Evolutionary conservation across 1,140 invertebrate genomes (phyloP), one percentile per base, ranked within the genome.

Genomic region (Zaprionus kolodkinae): DNA sequence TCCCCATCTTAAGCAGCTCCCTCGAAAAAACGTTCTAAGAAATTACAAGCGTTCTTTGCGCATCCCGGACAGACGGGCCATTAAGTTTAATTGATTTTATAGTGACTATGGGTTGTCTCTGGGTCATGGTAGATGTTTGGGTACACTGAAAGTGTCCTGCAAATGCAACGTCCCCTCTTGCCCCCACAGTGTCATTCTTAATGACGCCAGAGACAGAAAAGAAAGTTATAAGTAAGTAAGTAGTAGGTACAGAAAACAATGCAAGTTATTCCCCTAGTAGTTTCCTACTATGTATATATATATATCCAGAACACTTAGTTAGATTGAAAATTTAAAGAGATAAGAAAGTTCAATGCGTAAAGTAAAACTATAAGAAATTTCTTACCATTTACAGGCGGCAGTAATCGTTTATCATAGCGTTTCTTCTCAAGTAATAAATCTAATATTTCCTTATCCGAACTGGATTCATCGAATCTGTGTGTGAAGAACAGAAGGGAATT

Each of bases 401-500:
- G 94, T 91, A 97, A 95, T 94, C 96, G 94, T 95, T 97, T 97
- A 94, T 97, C 96, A 94, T 97, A 97, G 93, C 96, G 95, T 86
- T 96, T 96, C 81, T 95, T 95, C 93, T 95, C 94, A 84, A 97
- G 94, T 88, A 97, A 94, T 93, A 96, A 95, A 94, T 97, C 96
- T 93, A 97, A 93, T 93, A 97, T 97, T 94, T 97, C 96, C 94
- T 97, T 97, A 94, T 97, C 96, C 90, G 96, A 97, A 94, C 96
- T 97, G 81, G 96, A 96, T 93, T 97, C 96, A 93, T 96, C 96
- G 93, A 96, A 97, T 93, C 96, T 96, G 94, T 73, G 69, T 96
- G 94, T 72, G 30, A 59, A 72, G 30, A 63, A 2, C 21, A 21
- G 54, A 15, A 33, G 54, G 54, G 40, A 11, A 66, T 38, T 43